Conservation (phyloP, 2,888 invertebrate genomes). For the Leptodirus hochenwartii region DNA sequence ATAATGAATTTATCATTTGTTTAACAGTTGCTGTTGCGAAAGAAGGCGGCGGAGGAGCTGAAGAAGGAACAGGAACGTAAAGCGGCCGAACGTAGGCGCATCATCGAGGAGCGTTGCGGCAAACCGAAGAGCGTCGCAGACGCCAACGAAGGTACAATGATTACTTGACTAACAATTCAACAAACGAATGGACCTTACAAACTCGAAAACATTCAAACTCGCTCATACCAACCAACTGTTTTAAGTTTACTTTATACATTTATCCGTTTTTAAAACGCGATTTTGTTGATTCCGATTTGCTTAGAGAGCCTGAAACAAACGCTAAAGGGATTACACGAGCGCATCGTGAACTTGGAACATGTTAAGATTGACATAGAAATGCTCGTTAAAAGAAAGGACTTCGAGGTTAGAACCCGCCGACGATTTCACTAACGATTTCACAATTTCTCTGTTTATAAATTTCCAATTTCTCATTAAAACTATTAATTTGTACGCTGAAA, state of each 20-base stretch:
- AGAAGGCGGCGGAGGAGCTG: slow-evolving; percentile 99
- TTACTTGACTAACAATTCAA: no score
- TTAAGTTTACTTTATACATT: no score
- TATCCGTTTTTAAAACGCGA: slow-evolving; percentile 1
- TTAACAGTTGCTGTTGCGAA: slow-evolving; percentile 88
- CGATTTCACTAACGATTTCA: no score
- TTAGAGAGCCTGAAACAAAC: slow-evolving; percentile 61
- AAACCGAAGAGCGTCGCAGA: slow-evolving; percentile 80
- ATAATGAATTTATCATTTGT: slow-evolving; percentile 4
- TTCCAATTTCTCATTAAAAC: no score
- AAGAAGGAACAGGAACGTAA: slow-evolving; percentile 99
- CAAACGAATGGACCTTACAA: no score
- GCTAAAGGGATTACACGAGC: slow-evolving; percentile 72
- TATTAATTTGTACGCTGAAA: no score
- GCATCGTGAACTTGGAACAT: slow-evolving; percentile 78
- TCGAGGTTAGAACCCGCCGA: slow-evolving; percentile 85
- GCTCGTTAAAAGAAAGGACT: slow-evolving; percentile 95
- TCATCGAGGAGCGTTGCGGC: slow-evolving; percentile 91
- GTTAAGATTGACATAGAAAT: slow-evolving; percentile 97
- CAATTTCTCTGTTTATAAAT: no score
- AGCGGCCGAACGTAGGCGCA: slow-evolving; percentile 93
- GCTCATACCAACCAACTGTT: no score
- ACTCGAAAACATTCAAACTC: no score
- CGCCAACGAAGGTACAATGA: slow-evolving; percentile 79
- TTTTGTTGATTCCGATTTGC: neutral